Percentiles rank a stretch among this genome's conserved stretches.
Conservation (phyloP, 2,113 vertebrate genomes). For the Corynorhinus townsendii region DNA sequence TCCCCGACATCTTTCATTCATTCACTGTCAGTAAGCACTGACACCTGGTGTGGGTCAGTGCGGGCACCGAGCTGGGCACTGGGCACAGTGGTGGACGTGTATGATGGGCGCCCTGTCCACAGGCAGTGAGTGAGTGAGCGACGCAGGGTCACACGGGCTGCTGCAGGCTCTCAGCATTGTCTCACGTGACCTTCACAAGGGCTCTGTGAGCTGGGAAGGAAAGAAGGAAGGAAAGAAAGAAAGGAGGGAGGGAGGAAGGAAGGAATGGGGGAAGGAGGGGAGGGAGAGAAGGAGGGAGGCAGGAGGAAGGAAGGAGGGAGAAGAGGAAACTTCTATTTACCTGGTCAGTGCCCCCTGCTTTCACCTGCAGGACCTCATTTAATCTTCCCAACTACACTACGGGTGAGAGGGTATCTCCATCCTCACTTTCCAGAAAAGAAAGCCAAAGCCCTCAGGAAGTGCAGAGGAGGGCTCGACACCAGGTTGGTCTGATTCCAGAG, state of each 20-base stretch:
- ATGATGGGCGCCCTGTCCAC: fast-evolving
- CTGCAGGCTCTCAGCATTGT: fast-evolving
- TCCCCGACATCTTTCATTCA: neutral
- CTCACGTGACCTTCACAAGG: neutral
- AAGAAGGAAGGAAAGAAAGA: fast-evolving
- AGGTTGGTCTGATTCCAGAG: neutral
- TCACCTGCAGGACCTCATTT: neutral
- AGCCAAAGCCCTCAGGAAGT: neutral
- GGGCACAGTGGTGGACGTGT: fast-evolving
- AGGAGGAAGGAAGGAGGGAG: too few species aligned
- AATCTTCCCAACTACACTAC: fast-evolving
- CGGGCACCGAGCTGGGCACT: neutral
- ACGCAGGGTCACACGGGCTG: fast-evolving
- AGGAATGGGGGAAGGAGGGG: neutral
- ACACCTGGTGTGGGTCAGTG: neutral
- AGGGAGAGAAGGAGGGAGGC: neutral
- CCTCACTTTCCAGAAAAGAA: neutral
- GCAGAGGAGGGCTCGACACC: neutral
- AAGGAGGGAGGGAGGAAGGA: neutral
- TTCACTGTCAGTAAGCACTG: neutral
- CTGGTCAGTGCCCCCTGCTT: neutral
- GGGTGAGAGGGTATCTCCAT: neutral
- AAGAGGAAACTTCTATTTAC: neutral
- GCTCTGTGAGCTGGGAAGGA: neutral
- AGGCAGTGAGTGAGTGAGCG: fast-evolving